Evolutionary conservation across 2,113 vertebrate species (phyloP).

Genomic region (Nyctibius bracteatus): DNA sequence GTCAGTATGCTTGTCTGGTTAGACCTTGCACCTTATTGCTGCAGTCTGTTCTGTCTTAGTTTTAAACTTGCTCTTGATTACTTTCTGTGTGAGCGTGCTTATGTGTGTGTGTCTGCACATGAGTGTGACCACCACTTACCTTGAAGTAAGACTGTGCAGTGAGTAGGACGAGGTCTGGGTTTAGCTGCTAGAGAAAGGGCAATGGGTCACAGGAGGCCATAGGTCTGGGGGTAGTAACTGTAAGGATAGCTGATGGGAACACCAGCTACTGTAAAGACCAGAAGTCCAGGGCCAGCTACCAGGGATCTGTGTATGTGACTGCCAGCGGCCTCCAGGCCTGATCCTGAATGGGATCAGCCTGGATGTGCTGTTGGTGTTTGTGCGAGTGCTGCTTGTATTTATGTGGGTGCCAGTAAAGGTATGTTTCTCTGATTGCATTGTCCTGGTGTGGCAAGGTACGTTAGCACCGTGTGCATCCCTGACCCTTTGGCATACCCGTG

Average conservation of each 20-base stretch:
- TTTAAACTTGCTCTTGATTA: neutral
- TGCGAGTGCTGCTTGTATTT: neutral
- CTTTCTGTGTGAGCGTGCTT: neutral
- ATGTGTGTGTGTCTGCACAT: accelerated
- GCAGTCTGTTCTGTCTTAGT: neutral
- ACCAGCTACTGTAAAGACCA: neutral
- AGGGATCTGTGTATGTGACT: neutral
- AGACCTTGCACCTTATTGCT: neutral
- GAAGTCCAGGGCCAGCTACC: neutral
- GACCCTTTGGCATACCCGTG: accelerated
- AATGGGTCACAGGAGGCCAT: accelerated
- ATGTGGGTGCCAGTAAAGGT: neutral
- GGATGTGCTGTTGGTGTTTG: neutral
- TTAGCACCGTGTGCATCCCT: neutral
- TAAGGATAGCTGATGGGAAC: no score
- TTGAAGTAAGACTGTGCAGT: neutral
- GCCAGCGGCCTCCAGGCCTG: no score
- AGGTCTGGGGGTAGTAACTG: neutral
- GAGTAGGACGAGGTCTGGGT: accelerated
- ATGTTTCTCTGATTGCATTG: accelerated
- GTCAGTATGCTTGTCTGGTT: neutral
- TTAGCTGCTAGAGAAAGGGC: neutral
- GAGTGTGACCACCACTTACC: neutral
- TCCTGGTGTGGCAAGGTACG: neutral
- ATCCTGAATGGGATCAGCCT: accelerated